Conservation (phyloP, 2,888 invertebrate genomes). For the Ellobium chinense region DNA sequence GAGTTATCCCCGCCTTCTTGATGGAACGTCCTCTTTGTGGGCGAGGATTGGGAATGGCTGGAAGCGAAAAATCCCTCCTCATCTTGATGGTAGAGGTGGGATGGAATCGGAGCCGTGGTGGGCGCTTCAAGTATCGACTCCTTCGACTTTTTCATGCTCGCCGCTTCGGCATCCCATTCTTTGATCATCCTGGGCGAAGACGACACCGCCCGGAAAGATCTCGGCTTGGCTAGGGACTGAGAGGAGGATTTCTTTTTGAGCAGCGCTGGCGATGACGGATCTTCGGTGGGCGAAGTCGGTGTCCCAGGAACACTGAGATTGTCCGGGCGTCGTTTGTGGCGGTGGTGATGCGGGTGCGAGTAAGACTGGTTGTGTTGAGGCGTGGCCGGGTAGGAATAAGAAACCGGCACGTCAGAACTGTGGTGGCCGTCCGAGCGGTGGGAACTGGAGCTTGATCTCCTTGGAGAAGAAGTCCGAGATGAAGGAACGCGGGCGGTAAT, state of each 20-base stretch:
- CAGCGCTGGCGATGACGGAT: no score
- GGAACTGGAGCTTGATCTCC: neutral
- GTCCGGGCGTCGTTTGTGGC: neutral
- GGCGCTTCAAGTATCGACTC: neutral
- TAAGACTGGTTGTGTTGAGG: neutral
- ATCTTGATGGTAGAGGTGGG: conserved; percentile 37
- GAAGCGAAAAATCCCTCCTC: conserved; percentile 43
- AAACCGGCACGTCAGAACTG: neutral
- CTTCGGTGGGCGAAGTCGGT: neutral
- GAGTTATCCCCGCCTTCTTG: neutral
- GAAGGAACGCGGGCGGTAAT: neutral
- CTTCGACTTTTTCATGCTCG: neutral
- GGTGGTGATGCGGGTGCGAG: neutral
- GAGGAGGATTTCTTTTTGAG: neutral
- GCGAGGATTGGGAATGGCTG: neutral
- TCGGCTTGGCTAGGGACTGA: neutral
- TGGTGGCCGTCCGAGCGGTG: neutral
- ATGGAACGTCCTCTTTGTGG: neutral
- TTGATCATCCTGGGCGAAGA: neutral
- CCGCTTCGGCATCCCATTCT: neutral
- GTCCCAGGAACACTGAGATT: neutral
- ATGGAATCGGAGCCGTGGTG: conserved; percentile 12
- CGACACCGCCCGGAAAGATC: neutral
- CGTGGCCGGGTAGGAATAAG: neutral
- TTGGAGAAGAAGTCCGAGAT: neutral